These are phyloP conservation scores for Uropetala carovei DNA, from an alignment of 2,888 invertebrate species.

Conservation along the genomic window DNA sequence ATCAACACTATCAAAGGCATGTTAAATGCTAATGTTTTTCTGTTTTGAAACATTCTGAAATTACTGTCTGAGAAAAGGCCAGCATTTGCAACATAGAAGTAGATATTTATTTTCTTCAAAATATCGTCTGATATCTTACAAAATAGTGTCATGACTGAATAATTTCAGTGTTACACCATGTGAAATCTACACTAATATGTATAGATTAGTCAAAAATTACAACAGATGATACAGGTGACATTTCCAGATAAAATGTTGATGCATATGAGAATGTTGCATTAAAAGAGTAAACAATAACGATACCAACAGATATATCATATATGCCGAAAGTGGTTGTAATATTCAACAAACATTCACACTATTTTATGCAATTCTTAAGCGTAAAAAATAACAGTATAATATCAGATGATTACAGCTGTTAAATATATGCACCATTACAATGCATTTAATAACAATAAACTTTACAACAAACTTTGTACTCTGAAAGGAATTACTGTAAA, in stretches of 20 bases:
- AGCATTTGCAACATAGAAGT: slow-evolving; percentile 1
- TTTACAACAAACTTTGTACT: slow-evolving; percentile 15
- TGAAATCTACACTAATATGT: background rate
- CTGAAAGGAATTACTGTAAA: background rate
- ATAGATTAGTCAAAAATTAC: background rate
- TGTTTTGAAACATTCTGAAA: no score
- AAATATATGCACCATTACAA: background rate
- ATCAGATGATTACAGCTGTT: background rate
- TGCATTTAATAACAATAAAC: background rate
- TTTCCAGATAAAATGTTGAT: background rate
- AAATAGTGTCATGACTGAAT: slow-evolving; percentile 3
- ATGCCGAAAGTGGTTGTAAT: background rate
- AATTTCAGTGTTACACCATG: background rate
- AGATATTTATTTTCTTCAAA: background rate
- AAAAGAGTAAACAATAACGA: background rate
- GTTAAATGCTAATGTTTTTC: no score
- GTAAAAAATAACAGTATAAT: background rate
- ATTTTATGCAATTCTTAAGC: background rate
- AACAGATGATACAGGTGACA: background rate
- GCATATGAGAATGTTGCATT: background rate
- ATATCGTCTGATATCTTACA: background rate
- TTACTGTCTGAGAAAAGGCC: no score
- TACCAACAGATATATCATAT: no score
- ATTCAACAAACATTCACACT: background rate
- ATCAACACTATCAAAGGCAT: no score